A percentile compares a stretch with the other conserved stretches of the same genome.
These are phyloP conservation scores for Muntiacus muntjak DNA, from an alignment of 2,113 vertebrate genomes.

Conservation along the genomic window DNA sequence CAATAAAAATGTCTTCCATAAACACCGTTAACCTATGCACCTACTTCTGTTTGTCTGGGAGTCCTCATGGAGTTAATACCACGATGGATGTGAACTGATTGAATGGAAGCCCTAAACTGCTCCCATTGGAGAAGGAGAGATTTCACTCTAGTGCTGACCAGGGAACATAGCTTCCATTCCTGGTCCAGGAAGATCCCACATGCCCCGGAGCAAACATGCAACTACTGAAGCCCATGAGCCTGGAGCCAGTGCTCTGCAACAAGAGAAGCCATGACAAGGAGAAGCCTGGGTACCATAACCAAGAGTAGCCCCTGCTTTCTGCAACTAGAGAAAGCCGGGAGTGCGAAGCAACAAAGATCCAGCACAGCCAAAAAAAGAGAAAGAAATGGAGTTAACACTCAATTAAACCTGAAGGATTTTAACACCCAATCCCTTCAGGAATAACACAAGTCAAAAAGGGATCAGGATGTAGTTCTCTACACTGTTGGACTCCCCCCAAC, in stretches of 20 bases:
- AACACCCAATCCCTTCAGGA: neutral
- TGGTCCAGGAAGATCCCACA: neutral
- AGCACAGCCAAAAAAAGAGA: neutral
- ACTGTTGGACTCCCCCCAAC: neutral
- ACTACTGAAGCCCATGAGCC: neutral
- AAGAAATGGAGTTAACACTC: neutral
- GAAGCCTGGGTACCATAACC: neutral
- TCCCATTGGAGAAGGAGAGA: neutral
- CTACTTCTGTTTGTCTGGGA: neutral
- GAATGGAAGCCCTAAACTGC: neutral
- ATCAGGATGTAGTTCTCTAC: neutral
- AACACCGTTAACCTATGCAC: neutral
- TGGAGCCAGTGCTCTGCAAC: fast-evolving
- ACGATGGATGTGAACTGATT: neutral
- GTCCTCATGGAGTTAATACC: neutral
- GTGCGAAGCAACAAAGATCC: neutral
- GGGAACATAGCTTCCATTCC: neutral
- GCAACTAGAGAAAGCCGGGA: neutral
- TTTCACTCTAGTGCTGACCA: neutral
- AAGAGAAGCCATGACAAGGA: neutral
- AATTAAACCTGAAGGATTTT: neutral
- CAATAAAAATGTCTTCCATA: neutral
- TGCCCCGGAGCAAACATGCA: neutral
- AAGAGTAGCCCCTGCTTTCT: neutral
- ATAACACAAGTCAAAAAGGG: neutral